Base-by-base conservation (phyloP, 2,888 invertebrate genomes). In the Agrilus mali region DNA sequence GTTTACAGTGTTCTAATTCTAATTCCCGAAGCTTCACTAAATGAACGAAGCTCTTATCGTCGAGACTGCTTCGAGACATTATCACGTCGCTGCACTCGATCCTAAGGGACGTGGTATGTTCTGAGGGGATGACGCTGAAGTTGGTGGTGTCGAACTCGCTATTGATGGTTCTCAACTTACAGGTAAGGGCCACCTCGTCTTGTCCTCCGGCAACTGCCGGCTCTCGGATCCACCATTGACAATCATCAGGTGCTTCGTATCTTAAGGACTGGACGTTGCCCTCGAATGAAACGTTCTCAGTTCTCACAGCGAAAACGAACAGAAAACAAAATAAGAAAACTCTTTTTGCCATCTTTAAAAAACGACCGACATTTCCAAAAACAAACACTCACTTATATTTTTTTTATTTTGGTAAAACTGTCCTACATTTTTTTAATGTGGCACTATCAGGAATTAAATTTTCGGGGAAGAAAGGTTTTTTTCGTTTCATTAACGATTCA, bases 91-190 rank as follows among this genome's bases (percentile, higher is more conserved):
- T 85, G 70, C 80, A 89, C 66, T 85, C 78, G 59, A 89, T 81
- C 55, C 79, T 74, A 46, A 89, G 67, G 5, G 83, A 82, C 20
- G 83, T 81, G 15, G 88, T 88, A 60, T 86, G 82, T 60, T 88
- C 86, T 12, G 84, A 78, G 37, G 87, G 86, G 48, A 88, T 86
- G 42, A 86, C 84, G 68, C 85, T 86, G 61, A 88, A 87, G 68
- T 89, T 89, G 32, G 87, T 90, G 50, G 84, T 85, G 66, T 84
- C 88, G 63, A 82, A 86, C 64, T 86, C 88, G 71, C 86, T 86
- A 68, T 88, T 86, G 60, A 88, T 85, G 40, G 87, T 82, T 55
- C 88, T 73, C 58, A 88, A 73, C 67, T 84, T 78, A 69, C 88
- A 85, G 48, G 80, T 80, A 50, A 86, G 74, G 14, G 82, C 78